Evolutionary conservation across 64 coral and sea anemone species (phyloP).

Genomic region (Acropora yongei): DNA sequence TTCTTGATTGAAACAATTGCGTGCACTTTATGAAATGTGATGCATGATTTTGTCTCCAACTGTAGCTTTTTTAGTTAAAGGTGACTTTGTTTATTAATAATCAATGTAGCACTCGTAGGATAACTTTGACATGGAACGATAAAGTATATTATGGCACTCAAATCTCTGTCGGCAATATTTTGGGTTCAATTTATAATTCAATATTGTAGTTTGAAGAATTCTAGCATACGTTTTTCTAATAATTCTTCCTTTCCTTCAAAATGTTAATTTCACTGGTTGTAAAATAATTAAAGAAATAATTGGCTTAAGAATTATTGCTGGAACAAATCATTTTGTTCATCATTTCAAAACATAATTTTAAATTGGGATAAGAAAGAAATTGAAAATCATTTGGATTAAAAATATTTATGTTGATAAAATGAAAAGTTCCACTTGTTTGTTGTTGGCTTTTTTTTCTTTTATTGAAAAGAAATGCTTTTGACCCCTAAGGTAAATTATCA

Average conservation of each 20-base stretch:
- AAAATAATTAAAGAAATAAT: conserved; percentile 11
- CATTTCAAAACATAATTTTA: not conserved
- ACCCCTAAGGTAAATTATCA: not conserved
- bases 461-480: not conserved
- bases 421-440: not conserved
- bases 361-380: not conserved
- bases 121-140: not conserved
- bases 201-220: not conserved
- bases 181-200: conserved; percentile 14
- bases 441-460: not conserved
- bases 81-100: not conserved
- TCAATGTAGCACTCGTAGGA: conserved; percentile 4
- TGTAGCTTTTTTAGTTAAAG: not conserved
- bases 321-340: not conserved
- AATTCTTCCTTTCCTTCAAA: too few species aligned
- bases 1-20: conserved; percentile 21
- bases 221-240: not conserved
- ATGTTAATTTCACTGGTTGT: too few species aligned
- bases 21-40: not conserved
- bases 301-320: not conserved
- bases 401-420: not conserved
- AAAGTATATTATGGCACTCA: not conserved
- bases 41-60: not conserved
- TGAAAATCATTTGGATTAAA: not conserved
- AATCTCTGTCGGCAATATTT: not conserved